Base-by-base conservation (phyloP, 1,140 invertebrate species). In the Zaprionus tsacasi region DNA sequence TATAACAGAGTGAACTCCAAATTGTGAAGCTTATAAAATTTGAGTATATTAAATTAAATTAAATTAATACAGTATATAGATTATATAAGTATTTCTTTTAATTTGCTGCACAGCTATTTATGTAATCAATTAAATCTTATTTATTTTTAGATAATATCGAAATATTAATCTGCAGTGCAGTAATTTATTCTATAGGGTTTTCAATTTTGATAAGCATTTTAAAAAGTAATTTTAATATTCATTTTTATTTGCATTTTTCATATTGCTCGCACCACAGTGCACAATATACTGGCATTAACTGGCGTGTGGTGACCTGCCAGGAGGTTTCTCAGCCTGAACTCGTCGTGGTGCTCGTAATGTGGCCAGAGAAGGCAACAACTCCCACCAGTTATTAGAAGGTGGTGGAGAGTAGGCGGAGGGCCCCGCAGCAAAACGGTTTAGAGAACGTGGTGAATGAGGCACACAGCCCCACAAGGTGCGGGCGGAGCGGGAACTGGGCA, bases 361-460 rank as follows among this genome's bases (percentile, higher is more conserved):
- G 52, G 58, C 50, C 58, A 35, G 40, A 56, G 52, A 61, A 50
- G 57, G 33, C 64, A 52, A 67, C 27, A 67, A 52, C 70, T 67
- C 63, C 70, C 70, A 55, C 70, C 55, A 48, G 56, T 40, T 57
- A 35, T 61, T 25, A 55, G 27, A 38, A 7, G 3, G 0, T n/a
- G 15, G 13, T 2, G 12, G n/a, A 21, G 21, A 21, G 21, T 21
- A 2, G 1, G 2, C 21, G 21, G 21, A 21, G 54, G 33, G 48
- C 45, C 17, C 70, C 55, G 72, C 63, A 82, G 70, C 78, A 79
- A 78, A 88, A 73, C 69, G 69, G 71, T 70, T 70, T 78, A 70
- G 66, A 78, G 75, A 70, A 77, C 56, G 71, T 72, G 61, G 61
- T 66, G 60, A 87, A 68, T 80, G 21, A 1, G 74, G 73, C 66